Evolutionary conservation across 2,797 vertebrate species (phyloP), one percentile per base, ranked within the genome.

Genomic region (Myotis findleyi): DNA sequence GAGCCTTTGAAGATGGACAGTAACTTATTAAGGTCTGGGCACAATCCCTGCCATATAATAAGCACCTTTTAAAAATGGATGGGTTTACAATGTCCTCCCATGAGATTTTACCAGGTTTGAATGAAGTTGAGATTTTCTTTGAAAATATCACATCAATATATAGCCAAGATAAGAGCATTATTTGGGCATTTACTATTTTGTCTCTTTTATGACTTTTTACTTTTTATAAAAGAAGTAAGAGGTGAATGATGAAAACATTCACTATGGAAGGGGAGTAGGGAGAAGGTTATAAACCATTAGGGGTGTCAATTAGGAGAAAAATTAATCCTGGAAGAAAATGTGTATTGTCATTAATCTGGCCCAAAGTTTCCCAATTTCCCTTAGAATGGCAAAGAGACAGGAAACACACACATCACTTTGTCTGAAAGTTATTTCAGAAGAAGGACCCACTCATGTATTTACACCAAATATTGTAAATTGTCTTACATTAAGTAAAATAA

Each of bases 181-280:
- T 59, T 72, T 86, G 51, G 36, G 38, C 17, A 68, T 71, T 89
- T 69, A 30, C 17, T 44, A 69, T 76, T 84, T 91, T 82, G 18
- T 38, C 41, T 23, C 38, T 79, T 55, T 73, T 62, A 68, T 21
- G 36, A 21, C 23, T 91, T 89, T 49, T 68, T 4, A 49, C 49
- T 89, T 81, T 87, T 89, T 33, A 92, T 71, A 87, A 87, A 87
- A 47, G 36, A 84, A 80, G 33, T 66, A 83, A 76, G n/a, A 73
- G 17, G 51, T 64, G 5, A 81, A 72, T 13, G 21, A 68, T 68
- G 27, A 76, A 75, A 80, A 21, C 36, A 57, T 55, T 77, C 10
- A 62, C 33, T 77, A 44, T 36, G 47, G 44, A 75, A 85, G 14
- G 6, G 76, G 49, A 89, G 23, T 49, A 25, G 25, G 53, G 6